Evolutionary conservation across 1,140 invertebrate species (phyloP).

Genomic region (Portunus trituberculatus): DNA sequence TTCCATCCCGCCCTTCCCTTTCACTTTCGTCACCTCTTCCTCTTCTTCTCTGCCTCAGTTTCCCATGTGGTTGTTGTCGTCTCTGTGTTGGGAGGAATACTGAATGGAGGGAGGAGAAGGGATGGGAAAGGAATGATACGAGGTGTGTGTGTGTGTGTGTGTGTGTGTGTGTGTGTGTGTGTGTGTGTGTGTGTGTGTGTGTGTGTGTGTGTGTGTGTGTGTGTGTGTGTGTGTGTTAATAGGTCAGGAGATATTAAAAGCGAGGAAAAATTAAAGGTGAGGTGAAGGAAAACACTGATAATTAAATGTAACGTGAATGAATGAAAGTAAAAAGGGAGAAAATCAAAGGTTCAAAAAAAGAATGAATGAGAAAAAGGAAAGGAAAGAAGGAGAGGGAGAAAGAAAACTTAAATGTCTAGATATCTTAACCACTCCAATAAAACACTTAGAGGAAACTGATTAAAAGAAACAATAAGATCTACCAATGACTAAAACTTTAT

Average conservation of each 20-base stretch:
- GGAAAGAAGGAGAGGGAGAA: too few species aligned
- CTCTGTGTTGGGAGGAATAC: neutral
- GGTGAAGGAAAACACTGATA: too few species aligned
- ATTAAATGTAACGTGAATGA: too few species aligned
- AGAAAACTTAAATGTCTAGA: neutral
- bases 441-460: neutral
- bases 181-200: constrained; percentile 32
- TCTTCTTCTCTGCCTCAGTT: neutral
- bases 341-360: too few species aligned
- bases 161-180: constrained; percentile 37
- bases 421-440: neutral
- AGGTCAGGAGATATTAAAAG: neutral
- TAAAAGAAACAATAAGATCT: too few species aligned
- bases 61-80: neutral
- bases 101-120: neutral
- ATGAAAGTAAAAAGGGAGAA: too few species aligned
- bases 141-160: constrained; percentile 42
- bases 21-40: neutral
- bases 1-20: neutral
- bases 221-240: constrained; percentile 19
- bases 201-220: constrained; percentile 51
- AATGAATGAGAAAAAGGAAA: neutral
- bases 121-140: neutral
- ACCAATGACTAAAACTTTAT: too few species aligned
- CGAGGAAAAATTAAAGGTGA: too few species aligned